phyloP scores from a whole-genome alignment of 2,888 invertebrate genomes.

The Pseudeuparius sepicola region DNA sequence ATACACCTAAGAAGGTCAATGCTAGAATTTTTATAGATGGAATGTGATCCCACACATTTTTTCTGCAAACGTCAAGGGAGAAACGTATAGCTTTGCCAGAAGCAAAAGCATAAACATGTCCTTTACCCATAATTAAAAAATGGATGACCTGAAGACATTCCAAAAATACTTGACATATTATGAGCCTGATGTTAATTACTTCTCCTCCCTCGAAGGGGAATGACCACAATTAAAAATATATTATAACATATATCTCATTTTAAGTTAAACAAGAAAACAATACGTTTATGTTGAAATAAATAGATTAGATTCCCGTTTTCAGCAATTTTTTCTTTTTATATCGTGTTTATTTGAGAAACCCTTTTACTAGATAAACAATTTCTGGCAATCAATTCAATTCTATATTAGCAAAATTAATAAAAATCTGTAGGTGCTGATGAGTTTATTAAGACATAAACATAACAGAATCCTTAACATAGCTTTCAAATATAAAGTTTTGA shows the following conservation, averaged over 20 bases:
- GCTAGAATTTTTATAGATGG: constrained; percentile 7
- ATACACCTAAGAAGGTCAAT: too few species aligned
- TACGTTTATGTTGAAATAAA: constrained; percentile 6
- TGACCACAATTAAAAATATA: constrained; percentile 5
- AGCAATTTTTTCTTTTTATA: too few species aligned
- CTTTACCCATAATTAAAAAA: constrained; percentile 6
- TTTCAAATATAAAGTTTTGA: too few species aligned
- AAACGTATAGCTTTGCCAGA: too few species aligned
- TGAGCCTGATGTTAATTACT: constrained; percentile 5
- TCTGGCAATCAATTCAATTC: constrained; percentile 2
- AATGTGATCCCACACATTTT: constrained; percentile 7
- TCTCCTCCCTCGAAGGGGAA: constrained; percentile 3
- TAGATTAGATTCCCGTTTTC: constrained; percentile 4
- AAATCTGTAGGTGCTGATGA: constrained; percentile 6
- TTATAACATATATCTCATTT: not conserved
- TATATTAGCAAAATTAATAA: constrained; percentile 6
- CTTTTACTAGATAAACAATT: constrained; percentile 6
- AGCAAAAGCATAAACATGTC: constrained; percentile 8
- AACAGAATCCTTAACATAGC: too few species aligned
- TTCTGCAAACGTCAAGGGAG: constrained; percentile 7
- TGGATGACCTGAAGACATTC: constrained; percentile 3
- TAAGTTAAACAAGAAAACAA: constrained; percentile 5
- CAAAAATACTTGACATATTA: constrained; percentile 6
- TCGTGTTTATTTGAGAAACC: constrained; percentile 6
- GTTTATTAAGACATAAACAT: constrained; percentile 4